Conservation (phyloP, 2,888 invertebrate genomes). For the Sussaba pulchella region DNA sequence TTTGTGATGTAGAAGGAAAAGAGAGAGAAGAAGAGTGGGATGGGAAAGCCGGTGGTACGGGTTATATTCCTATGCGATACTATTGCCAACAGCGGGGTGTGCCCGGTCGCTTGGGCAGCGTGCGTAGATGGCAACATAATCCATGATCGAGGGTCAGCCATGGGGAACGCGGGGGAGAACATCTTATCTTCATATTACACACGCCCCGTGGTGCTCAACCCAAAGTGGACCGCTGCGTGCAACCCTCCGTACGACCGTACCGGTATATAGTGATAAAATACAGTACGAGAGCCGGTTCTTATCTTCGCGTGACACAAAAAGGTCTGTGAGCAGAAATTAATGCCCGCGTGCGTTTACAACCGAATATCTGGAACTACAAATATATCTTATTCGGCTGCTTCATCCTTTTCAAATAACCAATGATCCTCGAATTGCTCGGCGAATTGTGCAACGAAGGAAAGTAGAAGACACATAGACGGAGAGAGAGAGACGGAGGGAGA, state of each 20-base stretch:
- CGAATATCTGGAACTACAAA: constrained; percentile 33
- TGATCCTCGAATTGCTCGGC: neutral
- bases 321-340: constrained; percentile 29
- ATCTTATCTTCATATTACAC: constrained; percentile 83
- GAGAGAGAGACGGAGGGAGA: neutral
- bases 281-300: constrained; percentile 29
- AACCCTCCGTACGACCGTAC: constrained; percentile 25
- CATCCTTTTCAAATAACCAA: neutral
- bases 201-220: constrained; percentile 76
- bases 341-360: constrained; percentile 7
- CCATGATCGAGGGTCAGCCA: constrained; percentile 78
- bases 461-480: no score
- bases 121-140: constrained; percentile 79
- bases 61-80: constrained; percentile 74
- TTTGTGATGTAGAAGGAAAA: neutral
- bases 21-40: no score
- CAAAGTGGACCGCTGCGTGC: constrained; percentile 45
- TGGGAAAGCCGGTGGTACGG: constrained; percentile 55
- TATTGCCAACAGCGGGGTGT: constrained; percentile 73
- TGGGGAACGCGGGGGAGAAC: constrained; percentile 78
- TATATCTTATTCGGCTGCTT: constrained; percentile 40
- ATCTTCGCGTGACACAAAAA: constrained; percentile 29
- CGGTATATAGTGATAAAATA: constrained; percentile 38
- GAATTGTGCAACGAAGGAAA: no score
- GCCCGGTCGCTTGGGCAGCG: constrained; percentile 48